A percentile compares a stretch with the other conserved stretches of the same genome.
Evolutionary conservation across 2,113 vertebrate species (phyloP).

Genomic region (Spheniscus mendiculus): DNA sequence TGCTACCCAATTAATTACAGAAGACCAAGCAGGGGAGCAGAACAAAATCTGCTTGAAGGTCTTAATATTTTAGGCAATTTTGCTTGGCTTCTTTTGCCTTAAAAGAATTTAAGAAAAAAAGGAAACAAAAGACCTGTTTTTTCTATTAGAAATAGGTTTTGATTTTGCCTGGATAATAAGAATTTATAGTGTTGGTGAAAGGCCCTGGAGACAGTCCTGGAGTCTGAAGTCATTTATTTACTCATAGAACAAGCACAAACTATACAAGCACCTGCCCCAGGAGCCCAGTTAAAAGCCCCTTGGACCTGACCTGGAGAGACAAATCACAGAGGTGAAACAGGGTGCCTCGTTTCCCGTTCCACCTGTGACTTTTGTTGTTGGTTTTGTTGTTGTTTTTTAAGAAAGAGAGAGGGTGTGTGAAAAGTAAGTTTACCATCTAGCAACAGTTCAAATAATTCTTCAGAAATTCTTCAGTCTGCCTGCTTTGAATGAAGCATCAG

Average conservation of each 20-base stretch:
- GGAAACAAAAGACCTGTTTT: not conserved
- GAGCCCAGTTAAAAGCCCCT: not conserved
- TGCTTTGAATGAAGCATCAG: not conserved
- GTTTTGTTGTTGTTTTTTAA: not conserved
- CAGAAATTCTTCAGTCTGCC: not conserved
- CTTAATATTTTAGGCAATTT: not conserved
- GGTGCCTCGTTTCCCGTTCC: not conserved
- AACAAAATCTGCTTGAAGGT: not conserved
- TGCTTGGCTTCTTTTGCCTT: not conserved
- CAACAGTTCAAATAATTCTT: not conserved
- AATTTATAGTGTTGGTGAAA: slow-evolving; percentile 23
- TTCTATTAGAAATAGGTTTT: not conserved
- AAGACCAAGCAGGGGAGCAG: not conserved
- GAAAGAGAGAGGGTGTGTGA: not conserved
- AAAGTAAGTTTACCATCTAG: not conserved
- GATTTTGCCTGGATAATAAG: slow-evolving; percentile 22
- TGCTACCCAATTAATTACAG: not conserved
- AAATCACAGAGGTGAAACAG: not conserved
- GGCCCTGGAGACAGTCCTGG: not conserved
- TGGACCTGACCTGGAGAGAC: not conserved
- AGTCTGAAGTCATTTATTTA: slow-evolving; percentile 30
- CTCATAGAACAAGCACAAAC: not conserved
- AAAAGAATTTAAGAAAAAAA: not conserved
- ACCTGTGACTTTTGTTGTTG: not conserved
- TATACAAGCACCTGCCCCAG: not conserved